A percentile compares a stretch with the other conserved stretches of the same genome.
phyloP scores from a whole-genome alignment of 2,113 vertebrate species.

The Rhea americana region DNA sequence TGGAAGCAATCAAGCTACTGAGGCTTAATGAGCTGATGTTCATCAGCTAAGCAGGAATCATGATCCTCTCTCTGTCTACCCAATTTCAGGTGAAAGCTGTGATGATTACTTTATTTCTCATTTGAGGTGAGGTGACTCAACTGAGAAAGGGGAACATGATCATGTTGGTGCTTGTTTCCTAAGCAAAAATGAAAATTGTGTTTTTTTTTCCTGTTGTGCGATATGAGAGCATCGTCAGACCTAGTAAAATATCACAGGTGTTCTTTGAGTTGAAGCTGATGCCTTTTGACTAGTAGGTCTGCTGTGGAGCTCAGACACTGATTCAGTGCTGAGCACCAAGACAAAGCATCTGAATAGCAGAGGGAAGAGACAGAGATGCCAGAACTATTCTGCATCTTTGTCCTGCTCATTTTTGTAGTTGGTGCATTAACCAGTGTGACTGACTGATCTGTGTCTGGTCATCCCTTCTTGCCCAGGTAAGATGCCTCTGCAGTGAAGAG shows the following conservation, averaged over 20 bases:
- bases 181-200: neutral
- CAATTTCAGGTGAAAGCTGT: neutral
- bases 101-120: neutral
- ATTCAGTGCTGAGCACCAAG: neutral
- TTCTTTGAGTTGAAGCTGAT: neutral
- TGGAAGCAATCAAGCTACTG: neutral
- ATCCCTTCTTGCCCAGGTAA: neutral
- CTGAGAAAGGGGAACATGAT: neutral
- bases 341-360: neutral
- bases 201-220: neutral
- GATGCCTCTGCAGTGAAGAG: neutral
- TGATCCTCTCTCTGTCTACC: neutral
- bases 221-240: neutral
- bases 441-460: too few relatives aligned
- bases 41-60: neutral
- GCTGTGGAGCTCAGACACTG: neutral
- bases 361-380: neutral
- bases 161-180: neutral
- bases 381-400: neutral
- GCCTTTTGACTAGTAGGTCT: neutral
- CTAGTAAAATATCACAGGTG: neutral
- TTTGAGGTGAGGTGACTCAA: neutral
- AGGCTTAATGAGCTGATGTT: neutral
- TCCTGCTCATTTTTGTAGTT: neutral
- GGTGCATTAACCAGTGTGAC: fast-evolving